phyloP scores from a whole-genome alignment of 2,888 invertebrate genomes.

The Dicranocentrus wangi region DNA sequence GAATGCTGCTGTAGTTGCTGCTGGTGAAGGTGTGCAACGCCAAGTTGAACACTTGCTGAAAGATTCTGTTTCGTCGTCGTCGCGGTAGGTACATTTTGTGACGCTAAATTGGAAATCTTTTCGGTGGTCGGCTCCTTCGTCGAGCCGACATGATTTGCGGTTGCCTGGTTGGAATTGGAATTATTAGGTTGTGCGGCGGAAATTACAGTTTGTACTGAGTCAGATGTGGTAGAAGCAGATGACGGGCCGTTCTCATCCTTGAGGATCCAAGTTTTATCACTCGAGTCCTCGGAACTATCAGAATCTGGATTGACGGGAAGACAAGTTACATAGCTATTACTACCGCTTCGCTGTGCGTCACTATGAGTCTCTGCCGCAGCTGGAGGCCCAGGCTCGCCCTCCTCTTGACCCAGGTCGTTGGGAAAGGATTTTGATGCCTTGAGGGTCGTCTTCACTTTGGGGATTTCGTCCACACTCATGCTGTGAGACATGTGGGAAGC shows the following conservation, averaged over 20 bases:
- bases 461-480: slow-evolving; percentile 91
- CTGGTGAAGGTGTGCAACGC: slow-evolving; percentile 63
- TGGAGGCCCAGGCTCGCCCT: slow-evolving; percentile 80
- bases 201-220: slow-evolving; percentile 66
- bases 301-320: slow-evolving; percentile 76
- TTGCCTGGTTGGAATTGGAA: slow-evolving; percentile 42
- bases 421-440: slow-evolving; percentile 92
- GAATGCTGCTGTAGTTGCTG: slow-evolving; percentile 58
- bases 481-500: slow-evolving; percentile 79
- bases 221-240: slow-evolving; percentile 64
- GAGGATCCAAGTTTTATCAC: slow-evolving; percentile 72
- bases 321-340: slow-evolving; percentile 73
- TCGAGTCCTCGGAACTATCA: slow-evolving; percentile 73
- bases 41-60: slow-evolving; percentile 64
- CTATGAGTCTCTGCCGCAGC: slow-evolving; percentile 75
- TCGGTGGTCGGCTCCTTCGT: slow-evolving; percentile 47
- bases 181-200: slow-evolving; percentile 62
- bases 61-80: slow-evolving; percentile 43
- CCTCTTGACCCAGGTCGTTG: slow-evolving; percentile 82
- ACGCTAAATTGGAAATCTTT: slow-evolving; percentile 56
- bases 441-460: slow-evolving; percentile 86
- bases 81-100: slow-evolving; percentile 54
- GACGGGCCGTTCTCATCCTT: slow-evolving; percentile 71
- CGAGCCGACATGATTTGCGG: slow-evolving; percentile 54
- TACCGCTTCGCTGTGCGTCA: slow-evolving; percentile 21